Base-by-base conservation (phyloP, 2,888 invertebrate species). In the Oconnorella tubifera region DNA sequence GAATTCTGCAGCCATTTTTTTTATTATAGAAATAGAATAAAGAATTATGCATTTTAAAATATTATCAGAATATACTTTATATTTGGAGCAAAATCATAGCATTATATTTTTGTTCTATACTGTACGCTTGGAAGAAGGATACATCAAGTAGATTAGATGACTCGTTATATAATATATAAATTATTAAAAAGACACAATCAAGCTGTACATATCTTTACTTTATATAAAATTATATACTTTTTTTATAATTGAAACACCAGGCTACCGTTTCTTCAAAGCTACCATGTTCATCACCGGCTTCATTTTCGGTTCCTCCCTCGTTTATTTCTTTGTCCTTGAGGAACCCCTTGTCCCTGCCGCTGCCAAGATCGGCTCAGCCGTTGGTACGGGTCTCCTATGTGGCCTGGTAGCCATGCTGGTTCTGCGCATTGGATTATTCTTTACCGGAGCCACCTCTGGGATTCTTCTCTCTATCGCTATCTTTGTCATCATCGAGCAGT, bases 261-360 rank as follows among this genome's bases (percentile, higher is more conserved):
- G 60, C n/a, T 60, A 60, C 33, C 60, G 60, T 29, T 60, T 60
- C 29, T 19, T 60, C 49, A 60, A 60, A 19, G 60, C 60, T 1
- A 50, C 60, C 25, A 60, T 49, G 48, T 60, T 60, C 32, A 25
- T 60, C 4, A 50, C 60, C 29, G 60, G 60, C 1, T 50, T 60
- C 27, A 28, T 60, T 28, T 60, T 60, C 33, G 60, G 60, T 23
- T 28, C 60, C 50, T 2, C 50, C 1, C n/a, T 60, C 49, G 50
- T 60, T 33, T 60, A 60, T 48, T 60, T 60, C 50, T 40, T 60
- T 32, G 29, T 27, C 3, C 14, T 60, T 1, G 60, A 60, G 25
- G 49, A 60, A 51, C 28, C 2, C 4, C 31, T 27, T 2, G 3
- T 60, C 28, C 60, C 60, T 10, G 28, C 23, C 27, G 29, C 29